A percentile compares a stretch with the other conserved stretches of the same genome.
Conservation (phyloP, 2,113 vertebrate genomes). For the Mobula hypostoma region DNA sequence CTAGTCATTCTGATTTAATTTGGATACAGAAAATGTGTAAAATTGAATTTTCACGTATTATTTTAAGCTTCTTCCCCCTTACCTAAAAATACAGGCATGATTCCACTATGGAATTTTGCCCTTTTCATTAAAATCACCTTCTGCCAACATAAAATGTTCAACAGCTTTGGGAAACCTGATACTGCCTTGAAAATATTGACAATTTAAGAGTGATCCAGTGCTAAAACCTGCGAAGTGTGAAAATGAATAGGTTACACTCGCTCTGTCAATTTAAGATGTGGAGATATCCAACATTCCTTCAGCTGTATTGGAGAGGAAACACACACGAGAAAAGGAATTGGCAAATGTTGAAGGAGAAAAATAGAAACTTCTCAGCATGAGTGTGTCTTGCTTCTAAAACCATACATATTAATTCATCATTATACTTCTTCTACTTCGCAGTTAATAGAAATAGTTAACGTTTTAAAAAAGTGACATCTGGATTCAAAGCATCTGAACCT, state of each 20-base stretch:
- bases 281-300: background rate
- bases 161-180: background rate
- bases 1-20: background rate
- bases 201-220: background rate
- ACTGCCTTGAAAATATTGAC: background rate
- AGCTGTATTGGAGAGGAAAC: background rate
- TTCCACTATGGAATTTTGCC: background rate
- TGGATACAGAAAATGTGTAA: constrained; percentile 6
- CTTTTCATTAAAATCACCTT: background rate
- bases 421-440: background rate
- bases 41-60: background rate
- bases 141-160: background rate
- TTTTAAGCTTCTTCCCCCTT: background rate
- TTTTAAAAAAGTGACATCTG: background rate
- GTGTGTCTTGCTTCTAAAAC: background rate
- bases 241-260: background rate
- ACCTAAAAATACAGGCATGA: background rate
- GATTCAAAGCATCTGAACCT: background rate
- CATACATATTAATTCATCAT: background rate
- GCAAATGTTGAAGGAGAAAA: background rate
- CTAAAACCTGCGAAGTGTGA: background rate
- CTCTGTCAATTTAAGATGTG: background rate
- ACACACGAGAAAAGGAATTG: background rate
- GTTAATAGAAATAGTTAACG: background rate
- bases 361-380: background rate